Evolutionary conservation across 30 jellyfish, hydroid and myxozoan genomes (phyloP).

Genomic region (Chironex yamaguchii): DNA sequence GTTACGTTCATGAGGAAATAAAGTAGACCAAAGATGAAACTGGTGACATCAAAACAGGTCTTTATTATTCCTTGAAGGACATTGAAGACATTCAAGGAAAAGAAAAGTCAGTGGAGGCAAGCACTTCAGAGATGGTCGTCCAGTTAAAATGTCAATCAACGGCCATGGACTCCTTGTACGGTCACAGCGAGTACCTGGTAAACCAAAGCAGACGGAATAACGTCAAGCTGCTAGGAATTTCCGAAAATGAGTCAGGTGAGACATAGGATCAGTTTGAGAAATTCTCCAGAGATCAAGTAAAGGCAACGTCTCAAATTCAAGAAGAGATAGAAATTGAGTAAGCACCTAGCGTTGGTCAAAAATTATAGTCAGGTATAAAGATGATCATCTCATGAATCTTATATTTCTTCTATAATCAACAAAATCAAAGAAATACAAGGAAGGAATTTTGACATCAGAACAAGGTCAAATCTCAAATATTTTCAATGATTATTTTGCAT

Average conservation of each 20-base stretch:
- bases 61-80: not conserved
- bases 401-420: no score
- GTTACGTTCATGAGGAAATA: no score
- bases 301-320: not conserved
- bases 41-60: not conserved
- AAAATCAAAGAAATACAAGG: no score
- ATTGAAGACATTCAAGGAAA: conserved; percentile 6
- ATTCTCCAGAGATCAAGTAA: conserved; percentile 3
- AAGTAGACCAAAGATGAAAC: not conserved
- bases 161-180: conserved; percentile 13
- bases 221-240: conserved; percentile 21
- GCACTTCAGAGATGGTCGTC: conserved; percentile 28
- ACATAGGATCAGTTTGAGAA: conserved; percentile 22
- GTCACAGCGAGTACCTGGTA: conserved; percentile 12
- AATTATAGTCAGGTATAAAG: no score
- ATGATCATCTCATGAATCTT: no score
- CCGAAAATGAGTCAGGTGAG: conserved; percentile 25
- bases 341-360: conserved; percentile 39
- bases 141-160: conserved; percentile 10
- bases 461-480: conserved; percentile 21
- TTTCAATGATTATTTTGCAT: conserved; percentile 13
- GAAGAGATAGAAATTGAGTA: conserved; percentile 17
- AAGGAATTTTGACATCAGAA: no score
- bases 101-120: conserved; percentile 23
- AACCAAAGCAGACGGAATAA: conserved; percentile 5